A percentile compares a stretch with the other conserved stretches of the same genome.
These are phyloP conservation scores for Temnopleurus reevesii DNA, from an alignment of 53 echinoderm and acorn worm genomes.

Conservation along the genomic window DNA sequence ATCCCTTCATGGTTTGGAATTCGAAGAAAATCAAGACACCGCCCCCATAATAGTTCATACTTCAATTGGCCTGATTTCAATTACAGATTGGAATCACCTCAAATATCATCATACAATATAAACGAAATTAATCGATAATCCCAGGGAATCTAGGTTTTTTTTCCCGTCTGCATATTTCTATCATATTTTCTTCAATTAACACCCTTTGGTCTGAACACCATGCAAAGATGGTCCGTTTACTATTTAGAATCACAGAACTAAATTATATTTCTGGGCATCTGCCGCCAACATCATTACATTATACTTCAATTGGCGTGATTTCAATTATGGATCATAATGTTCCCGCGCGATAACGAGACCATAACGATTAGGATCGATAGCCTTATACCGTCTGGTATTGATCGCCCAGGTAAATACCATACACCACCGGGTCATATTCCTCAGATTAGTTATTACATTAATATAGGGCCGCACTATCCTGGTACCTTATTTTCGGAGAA, in stretches of 20 bases:
- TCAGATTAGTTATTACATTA: too few relatives aligned
- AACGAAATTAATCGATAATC: conserved; percentile 11
- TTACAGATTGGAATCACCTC: not conserved
- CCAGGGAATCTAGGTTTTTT: not conserved
- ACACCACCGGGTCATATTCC: not conserved
- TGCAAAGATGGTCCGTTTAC: not conserved
- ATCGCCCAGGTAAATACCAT: not conserved
- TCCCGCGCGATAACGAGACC: conserved; percentile 33
- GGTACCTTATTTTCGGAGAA: too few relatives aligned
- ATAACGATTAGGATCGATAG: conserved; percentile 50
- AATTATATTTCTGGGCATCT: not conserved
- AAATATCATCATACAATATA: not conserved
- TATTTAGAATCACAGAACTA: not conserved
- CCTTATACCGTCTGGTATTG: conserved; percentile 47
- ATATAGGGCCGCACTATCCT: too few relatives aligned
- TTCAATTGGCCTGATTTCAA: conserved; percentile 26
- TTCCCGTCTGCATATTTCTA: not conserved
- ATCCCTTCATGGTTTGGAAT: too few relatives aligned
- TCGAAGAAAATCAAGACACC: not conserved
- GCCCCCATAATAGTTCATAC: not conserved
- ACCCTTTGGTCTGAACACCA: not conserved
- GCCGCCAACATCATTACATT: conserved; percentile 36
- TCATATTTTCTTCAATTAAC: conserved; percentile 11
- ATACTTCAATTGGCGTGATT: conserved; percentile 41
- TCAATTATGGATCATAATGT: conserved; percentile 50